Evolutionary conservation across 2,888 invertebrate genomes (phyloP), one percentile per base, ranked within the genome.

Genomic region (Tyria jacobaeae): DNA sequence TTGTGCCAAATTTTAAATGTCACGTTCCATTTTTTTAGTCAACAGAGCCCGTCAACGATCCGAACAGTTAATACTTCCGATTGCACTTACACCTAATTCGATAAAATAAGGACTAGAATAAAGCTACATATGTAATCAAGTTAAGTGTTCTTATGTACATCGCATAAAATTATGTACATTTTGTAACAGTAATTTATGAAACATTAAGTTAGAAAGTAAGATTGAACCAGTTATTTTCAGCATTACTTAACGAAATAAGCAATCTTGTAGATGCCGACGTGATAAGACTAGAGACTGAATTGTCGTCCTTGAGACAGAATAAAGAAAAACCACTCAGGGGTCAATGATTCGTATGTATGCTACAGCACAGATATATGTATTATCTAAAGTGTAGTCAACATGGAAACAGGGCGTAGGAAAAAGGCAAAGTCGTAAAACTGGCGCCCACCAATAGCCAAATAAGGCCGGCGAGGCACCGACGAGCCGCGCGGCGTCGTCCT

Each of bases 401-500:
- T 90, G 82, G 87, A 89, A 89, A 91, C 89, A 80, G 85, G 83
- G 88, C 88, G 85, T 86, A 87, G 88, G 88, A 91, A 92, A 92
- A 92, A 90, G 89, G 89, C 91, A 85, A 90, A 90, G 94, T 90
- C 91, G 86, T 94, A 93, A 94, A 93, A 90, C 87, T 90, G 92
- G 94, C 92, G 93, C 92, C 93, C 92, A 92, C 92, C 92, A 91
- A 92, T 91, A 85, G 86, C 91, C 92, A 90, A 94, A 94, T 92
- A 93, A 92, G 94, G 94, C 88, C 89, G 83, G 88, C 89, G 85
- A 84, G 89, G 90, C 89, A 88, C 88, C 87, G 87, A 85, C 88
- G 85, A 82, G 89, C 88, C 85, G 87, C 79, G 84, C 86, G 83
- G 79, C 85, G 80, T 76, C 89, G 94, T 90, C 94, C 94, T 94